phyloP scores from a whole-genome alignment of 2,797 vertebrate genomes.

The Galago senegalensis region DNA sequence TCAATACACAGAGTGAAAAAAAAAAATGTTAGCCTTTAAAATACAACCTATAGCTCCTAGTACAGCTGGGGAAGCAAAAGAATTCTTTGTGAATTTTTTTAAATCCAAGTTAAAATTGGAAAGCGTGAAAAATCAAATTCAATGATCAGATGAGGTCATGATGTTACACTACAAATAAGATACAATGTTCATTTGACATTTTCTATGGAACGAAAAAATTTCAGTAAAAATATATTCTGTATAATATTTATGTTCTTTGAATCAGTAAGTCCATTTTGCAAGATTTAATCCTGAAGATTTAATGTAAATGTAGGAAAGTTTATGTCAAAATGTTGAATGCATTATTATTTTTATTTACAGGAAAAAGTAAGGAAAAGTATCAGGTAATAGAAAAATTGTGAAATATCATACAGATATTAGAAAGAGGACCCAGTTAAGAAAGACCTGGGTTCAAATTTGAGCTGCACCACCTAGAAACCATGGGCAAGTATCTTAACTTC shows the following conservation, averaged over 20 bases:
- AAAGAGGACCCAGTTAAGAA: constrained; percentile 3
- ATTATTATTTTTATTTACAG: background rate
- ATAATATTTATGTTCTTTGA: constrained; percentile 48
- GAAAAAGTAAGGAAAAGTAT: background rate
- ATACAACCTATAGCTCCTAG: background rate
- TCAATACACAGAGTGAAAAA: background rate
- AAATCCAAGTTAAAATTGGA: constrained; percentile 61
- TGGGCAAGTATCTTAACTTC: background rate
- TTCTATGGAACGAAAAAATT: constrained; percentile 8
- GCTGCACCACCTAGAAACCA: background rate
- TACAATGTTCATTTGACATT: background rate
- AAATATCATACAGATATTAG: background rate
- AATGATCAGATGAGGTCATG: background rate
- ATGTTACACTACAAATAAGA: background rate
- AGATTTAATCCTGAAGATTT: constrained; percentile 46
- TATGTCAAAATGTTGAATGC: background rate
- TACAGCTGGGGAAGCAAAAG: background rate
- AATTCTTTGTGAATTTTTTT: constrained; percentile 40
- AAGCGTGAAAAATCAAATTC: constrained; percentile 1
- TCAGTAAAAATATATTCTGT: background rate
- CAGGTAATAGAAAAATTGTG: constrained; percentile 10
- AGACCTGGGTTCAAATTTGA: background rate
- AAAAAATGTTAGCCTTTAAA: background rate
- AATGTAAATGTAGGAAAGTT: background rate
- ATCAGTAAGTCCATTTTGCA: background rate